Evolutionary conservation across 2,888 invertebrate species (phyloP).

Genomic region (Stenchaetothrips biformis): DNA sequence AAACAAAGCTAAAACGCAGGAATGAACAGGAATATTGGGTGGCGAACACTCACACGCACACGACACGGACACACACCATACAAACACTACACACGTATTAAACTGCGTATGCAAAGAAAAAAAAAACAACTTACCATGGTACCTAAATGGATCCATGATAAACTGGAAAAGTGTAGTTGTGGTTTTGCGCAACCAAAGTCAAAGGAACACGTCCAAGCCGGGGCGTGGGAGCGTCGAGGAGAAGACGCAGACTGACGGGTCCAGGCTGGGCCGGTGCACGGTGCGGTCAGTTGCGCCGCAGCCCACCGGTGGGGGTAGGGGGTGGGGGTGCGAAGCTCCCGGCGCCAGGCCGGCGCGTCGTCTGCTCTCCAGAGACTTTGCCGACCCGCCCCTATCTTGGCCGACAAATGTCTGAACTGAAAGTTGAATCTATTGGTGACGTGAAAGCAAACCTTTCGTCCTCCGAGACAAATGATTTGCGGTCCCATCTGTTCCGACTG

Average conservation of each 20-base stretch:
- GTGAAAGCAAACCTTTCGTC: too few relatives aligned
- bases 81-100: not conserved
- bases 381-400: too few relatives aligned
- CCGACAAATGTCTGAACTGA: too few relatives aligned
- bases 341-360: not conserved
- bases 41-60: not conserved
- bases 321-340: not conserved
- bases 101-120: not conserved
- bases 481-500: too few relatives aligned
- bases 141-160: not conserved
- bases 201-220: not conserved
- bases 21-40: not conserved
- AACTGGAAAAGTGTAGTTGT: not conserved
- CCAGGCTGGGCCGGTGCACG: not conserved
- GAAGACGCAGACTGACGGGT: not conserved
- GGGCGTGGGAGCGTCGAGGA: not conserved
- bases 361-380: too few relatives aligned
- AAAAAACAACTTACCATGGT: not conserved
- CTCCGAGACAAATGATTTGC: too few relatives aligned
- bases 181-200: not conserved
- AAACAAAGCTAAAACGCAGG: not conserved
- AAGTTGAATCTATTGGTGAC: too few relatives aligned
- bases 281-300: not conserved
- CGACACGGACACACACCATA: not conserved
- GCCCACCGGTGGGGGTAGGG: not conserved